A percentile compares a stretch with the other conserved stretches of the same genome.
Conservation (phyloP, 1,140 invertebrate species). For the Drosophila ambigua region DNA sequence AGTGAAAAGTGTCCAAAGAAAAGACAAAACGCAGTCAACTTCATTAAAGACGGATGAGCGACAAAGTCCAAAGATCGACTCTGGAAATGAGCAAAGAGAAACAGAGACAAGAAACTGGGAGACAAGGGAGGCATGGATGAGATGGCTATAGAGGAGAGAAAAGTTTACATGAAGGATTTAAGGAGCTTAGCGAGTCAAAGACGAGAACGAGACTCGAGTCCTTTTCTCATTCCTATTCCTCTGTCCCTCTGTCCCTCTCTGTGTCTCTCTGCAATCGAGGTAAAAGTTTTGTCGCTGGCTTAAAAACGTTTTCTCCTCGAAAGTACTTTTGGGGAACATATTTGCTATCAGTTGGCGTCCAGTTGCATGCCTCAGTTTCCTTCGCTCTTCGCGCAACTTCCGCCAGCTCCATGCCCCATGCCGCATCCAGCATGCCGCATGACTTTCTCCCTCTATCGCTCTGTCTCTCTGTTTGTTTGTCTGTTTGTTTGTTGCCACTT, state of each 20-base stretch:
- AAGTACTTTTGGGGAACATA: conserved; percentile 77
- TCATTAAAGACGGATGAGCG: conserved; percentile 63
- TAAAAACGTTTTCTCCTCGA: conserved; percentile 70
- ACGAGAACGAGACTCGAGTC: conserved; percentile 15
- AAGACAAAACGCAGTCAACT: conserved; percentile 61
- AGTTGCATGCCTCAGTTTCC: conserved; percentile 52
- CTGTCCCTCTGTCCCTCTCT: conserved; percentile 18
- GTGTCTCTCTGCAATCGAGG: conserved; percentile 50
- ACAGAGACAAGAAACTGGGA: conserved; percentile 1
- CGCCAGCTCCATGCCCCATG: not conserved
- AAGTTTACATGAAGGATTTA: conserved; percentile 81
- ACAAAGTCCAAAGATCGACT: conserved; percentile 66
- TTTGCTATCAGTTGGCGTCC: conserved; percentile 81
- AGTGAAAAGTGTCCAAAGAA: conserved; percentile 5
- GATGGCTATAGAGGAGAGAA: conserved; percentile 15
- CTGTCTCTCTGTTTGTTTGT: conserved; percentile 38
- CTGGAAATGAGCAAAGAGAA: conserved; percentile 33
- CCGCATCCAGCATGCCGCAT: too few species aligned
- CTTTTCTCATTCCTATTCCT: conserved; percentile 16
- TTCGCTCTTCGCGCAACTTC: conserved; percentile 3
- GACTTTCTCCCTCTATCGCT: conserved; percentile 20
- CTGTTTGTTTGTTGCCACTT: conserved; percentile 66
- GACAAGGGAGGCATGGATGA: not conserved
- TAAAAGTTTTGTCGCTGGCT: conserved; percentile 78
- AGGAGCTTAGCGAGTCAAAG: conserved; percentile 78